Evolutionary conservation across 2,888 invertebrate genomes (phyloP).

Genomic region (Saturnia pavonia): DNA sequence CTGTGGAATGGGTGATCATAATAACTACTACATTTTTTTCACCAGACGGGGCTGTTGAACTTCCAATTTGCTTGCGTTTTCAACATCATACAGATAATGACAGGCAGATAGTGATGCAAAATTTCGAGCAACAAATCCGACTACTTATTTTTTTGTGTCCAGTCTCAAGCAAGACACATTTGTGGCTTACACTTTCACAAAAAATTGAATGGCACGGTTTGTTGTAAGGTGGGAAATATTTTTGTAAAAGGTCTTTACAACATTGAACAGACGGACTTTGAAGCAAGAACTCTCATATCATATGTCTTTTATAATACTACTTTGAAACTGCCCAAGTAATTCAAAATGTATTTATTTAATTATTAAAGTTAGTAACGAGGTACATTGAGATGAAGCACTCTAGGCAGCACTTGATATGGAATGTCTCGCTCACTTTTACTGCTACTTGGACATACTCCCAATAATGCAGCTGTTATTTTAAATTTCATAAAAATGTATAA

Average conservation of each 20-base stretch:
- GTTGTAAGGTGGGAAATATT: conserved; percentile 5
- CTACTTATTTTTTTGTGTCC: not conserved
- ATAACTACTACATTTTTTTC: no score
- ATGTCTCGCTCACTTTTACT: conserved; percentile 77
- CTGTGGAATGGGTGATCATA: no score
- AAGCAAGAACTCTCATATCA: not conserved
- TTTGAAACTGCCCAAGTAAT: not conserved
- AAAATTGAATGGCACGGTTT: conserved; percentile 4
- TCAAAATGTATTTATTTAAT: not conserved
- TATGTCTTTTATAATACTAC: not conserved
- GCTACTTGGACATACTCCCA: conserved; percentile 62
- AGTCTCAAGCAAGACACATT: not conserved
- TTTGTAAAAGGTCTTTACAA: conserved; percentile 6
- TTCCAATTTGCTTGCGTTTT: not conserved
- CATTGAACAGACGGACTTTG: not conserved
- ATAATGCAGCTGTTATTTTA: conserved; percentile 67
- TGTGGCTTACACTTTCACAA: not conserved
- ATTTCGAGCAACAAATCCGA: not conserved
- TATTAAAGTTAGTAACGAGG: conserved; percentile 8
- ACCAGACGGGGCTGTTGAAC: no score
- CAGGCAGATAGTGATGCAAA: not conserved
- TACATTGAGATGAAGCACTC: conserved; percentile 15
- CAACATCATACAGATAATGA: not conserved
- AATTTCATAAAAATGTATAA: conserved; percentile 80
- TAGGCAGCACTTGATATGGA: conserved; percentile 70